phyloP scores from a whole-genome alignment of 2,888 invertebrate genomes.

The Acanthosepion lycidas region DNA sequence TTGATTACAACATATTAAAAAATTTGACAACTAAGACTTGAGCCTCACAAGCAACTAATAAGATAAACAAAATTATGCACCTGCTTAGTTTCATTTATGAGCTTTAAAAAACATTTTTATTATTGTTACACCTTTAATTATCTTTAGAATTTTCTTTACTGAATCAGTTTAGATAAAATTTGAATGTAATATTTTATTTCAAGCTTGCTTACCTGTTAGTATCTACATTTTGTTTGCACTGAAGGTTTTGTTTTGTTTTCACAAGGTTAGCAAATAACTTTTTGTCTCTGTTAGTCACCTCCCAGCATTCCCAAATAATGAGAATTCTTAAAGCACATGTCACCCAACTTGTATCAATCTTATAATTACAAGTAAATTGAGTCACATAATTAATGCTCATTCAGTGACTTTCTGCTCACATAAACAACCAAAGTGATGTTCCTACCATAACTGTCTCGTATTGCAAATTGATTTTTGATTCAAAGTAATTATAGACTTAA shows the following conservation, averaged over 20 bases:
- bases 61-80: no score
- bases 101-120: no score
- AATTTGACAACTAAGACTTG: no score
- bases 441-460: neutral
- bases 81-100: no score
- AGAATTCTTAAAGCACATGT: constrained; percentile 20
- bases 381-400: neutral
- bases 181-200: neutral
- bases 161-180: neutral
- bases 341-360: neutral
- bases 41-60: no score
- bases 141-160: no score
- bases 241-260: neutral
- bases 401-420: neutral
- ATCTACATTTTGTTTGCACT: neutral
- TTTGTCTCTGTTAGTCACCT: neutral
- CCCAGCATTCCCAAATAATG: neutral
- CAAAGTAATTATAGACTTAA: constrained; percentile 33
- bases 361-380: constrained; percentile 6
- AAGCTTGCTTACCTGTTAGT: neutral
- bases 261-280: neutral
- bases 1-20: no score
- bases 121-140: no score
- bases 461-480: neutral
- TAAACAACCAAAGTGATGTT: neutral